Evolutionary conservation across 2,888 invertebrate species (phyloP), one percentile per base, ranked within the genome.

Genomic region (Polyommatus iphigenia): DNA sequence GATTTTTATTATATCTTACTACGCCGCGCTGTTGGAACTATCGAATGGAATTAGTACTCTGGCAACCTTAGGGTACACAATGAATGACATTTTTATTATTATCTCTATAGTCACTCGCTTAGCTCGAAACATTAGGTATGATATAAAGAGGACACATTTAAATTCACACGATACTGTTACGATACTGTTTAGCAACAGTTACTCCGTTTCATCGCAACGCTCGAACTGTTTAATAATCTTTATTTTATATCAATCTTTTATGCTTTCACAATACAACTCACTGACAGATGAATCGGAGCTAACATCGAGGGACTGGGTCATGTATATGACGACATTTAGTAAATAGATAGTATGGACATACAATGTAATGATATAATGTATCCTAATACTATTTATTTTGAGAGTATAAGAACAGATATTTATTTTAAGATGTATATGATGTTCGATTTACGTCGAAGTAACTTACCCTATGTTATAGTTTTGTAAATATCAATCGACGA

Each of bases 401-500:
- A 75, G 75, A 78, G 78, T 77, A 78, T 80, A 50, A 78, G 78
- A 79, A 77, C 79, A 80, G 54, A 79, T 78, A 78, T 84, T 86
- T 46, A 41, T 73, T 20, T 75, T 54, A 20, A 54, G 54, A 54
- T 50, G 29, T 54, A 54, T 46, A 46, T 73, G 83, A 89, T 89
- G 90, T 90, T 90, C 90, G 90, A 89, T 84, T 87, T 85, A 78
- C 83, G 83, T 85, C 67, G 67, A 67, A 67, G 67, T 41, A 4
- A 41, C 73, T 73, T 75, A 75, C 50, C 15, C 75, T 75, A 75
- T 73, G 24, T 75, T 41, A 75, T 24, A 18, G 15, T 29, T 75
- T 75, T 75, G 46, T 75, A 75, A 75, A 75, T 75, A 75, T 75
- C 50, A 73, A 73, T 54, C 29, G 29, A 75, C 75, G 75, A 75